Evolutionary conservation across 2,888 invertebrate species (phyloP).

Genomic region (Sminthurinus aureus): DNA sequence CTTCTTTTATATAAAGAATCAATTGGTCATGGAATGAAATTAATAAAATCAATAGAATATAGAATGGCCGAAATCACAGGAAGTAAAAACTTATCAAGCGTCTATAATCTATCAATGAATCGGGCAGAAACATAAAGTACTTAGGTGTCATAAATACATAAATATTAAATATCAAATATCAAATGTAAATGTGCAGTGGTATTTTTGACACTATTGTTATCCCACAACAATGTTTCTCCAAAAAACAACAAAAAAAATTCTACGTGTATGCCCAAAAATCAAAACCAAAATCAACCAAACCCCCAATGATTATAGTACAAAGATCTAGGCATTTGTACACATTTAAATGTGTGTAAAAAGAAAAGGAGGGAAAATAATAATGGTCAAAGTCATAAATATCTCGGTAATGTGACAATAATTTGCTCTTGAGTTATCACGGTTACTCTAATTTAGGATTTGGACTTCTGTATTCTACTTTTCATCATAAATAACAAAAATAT

Average conservation of each 20-base stretch:
- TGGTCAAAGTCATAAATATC: slow-evolving; percentile 8
- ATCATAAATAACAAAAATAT: neutral
- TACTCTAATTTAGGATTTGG: neutral
- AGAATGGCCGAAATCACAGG: neutral
- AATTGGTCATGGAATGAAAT: slow-evolving; percentile 17
- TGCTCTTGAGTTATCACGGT: neutral
- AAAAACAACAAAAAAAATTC: too few species aligned
- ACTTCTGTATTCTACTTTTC: neutral
- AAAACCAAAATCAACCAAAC: too few species aligned
- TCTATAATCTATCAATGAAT: neutral
- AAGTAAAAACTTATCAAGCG: slow-evolving; percentile 6
- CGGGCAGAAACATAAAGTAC: neutral
- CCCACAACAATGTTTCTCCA: too few species aligned
- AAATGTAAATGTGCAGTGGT: too few species aligned
- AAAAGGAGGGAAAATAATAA: neutral
- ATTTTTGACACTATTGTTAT: too few species aligned
- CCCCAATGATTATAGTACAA: too few species aligned
- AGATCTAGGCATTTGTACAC: too few species aligned
- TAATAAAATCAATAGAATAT: slow-evolving; percentile 18
- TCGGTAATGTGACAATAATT: slow-evolving; percentile 6
- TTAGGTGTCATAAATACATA: neutral
- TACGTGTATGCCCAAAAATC: too few species aligned
- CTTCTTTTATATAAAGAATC: neutral
- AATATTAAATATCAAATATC: too few species aligned
- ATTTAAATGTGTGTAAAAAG: neutral